Conservation (phyloP, 2,888 invertebrate species). For the Ligdia adustata region DNA sequence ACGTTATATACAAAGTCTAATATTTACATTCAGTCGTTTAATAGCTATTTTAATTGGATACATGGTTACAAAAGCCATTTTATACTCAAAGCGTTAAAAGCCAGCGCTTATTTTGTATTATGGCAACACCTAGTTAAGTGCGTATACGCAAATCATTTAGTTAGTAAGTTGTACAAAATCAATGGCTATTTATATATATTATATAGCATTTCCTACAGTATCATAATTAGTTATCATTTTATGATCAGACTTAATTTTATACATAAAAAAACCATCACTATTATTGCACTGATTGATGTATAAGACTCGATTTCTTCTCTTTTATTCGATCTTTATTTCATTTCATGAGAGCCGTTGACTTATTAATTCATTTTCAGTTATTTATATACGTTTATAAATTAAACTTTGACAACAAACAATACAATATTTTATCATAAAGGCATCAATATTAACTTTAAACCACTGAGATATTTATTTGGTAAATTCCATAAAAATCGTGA, state of each 20-base stretch:
- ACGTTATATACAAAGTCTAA: slow-evolving; percentile 56
- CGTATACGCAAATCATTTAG: slow-evolving; percentile 52
- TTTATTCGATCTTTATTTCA: not conserved
- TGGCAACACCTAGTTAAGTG: slow-evolving; percentile 61
- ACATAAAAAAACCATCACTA: slow-evolving; percentile 12
- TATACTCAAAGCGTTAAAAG: slow-evolving; percentile 36
- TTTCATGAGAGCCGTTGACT: not conserved
- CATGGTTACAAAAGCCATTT: slow-evolving; percentile 34
- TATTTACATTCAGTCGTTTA: slow-evolving; percentile 69
- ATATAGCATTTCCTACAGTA: slow-evolving; percentile 6
- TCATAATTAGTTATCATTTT: slow-evolving; percentile 12
- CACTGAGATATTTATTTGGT: no score
- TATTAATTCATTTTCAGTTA: not conserved
- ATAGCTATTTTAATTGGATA: slow-evolving; percentile 37
- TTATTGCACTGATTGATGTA: slow-evolving; percentile 12
- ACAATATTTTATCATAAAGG: no score
- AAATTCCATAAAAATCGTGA: no score
- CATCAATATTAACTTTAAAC: no score
- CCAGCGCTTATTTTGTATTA: slow-evolving; percentile 59
- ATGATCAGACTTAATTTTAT: slow-evolving; percentile 18
- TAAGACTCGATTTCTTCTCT: not conserved
- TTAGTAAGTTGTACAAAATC: slow-evolving; percentile 59
- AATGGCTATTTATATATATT: slow-evolving; percentile 53
- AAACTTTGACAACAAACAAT: no score
- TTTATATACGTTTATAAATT: no score